Evolutionary conservation across 2,797 vertebrate genomes (phyloP).

Genomic region (Sebastes variabilis): DNA sequence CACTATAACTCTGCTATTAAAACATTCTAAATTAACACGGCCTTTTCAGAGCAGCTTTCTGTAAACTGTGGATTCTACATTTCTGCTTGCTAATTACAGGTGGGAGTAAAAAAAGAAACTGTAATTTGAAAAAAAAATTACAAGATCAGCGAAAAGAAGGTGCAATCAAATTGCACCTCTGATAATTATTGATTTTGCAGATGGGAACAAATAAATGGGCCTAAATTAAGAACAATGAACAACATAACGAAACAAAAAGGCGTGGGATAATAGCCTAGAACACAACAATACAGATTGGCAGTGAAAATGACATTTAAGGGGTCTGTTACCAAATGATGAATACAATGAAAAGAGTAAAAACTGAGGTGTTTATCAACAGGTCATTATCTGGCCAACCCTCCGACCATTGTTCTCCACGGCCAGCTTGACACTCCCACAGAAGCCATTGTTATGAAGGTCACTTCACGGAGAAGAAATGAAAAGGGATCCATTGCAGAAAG

Average conservation of each 20-base stretch:
- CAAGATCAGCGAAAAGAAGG: not conserved
- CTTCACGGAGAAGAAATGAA: conserved; percentile 45
- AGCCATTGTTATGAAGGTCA: conserved; percentile 73
- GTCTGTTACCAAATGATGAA: conserved; percentile 19
- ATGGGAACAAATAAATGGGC: not conserved
- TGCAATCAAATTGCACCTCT: not conserved
- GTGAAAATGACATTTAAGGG: conserved; percentile 18
- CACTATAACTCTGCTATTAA: conserved; percentile 15
- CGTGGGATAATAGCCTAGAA: not conserved
- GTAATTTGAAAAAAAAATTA: conserved; percentile 9
- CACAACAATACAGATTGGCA: not conserved
- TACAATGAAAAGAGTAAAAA: conserved; percentile 22
- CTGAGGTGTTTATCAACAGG: conserved; percentile 42
- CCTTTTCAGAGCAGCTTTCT: conserved; percentile 7
- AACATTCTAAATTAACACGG: conserved; percentile 12
- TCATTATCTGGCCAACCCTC: conserved; percentile 45
- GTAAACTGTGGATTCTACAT: not conserved
- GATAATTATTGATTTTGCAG: conserved; percentile 16
- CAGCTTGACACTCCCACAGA: conserved; percentile 54
- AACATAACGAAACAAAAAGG: conserved; percentile 3
- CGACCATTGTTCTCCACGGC: conserved; percentile 40
- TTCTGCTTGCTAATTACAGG: conserved; percentile 22
- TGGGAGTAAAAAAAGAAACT: conserved; percentile 17
- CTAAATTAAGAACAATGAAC: conserved; percentile 12
- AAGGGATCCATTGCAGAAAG: conserved; percentile 61